Evolutionary conservation across 2,797 vertebrate genomes (phyloP).

Genomic region (Prionace glauca): DNA sequence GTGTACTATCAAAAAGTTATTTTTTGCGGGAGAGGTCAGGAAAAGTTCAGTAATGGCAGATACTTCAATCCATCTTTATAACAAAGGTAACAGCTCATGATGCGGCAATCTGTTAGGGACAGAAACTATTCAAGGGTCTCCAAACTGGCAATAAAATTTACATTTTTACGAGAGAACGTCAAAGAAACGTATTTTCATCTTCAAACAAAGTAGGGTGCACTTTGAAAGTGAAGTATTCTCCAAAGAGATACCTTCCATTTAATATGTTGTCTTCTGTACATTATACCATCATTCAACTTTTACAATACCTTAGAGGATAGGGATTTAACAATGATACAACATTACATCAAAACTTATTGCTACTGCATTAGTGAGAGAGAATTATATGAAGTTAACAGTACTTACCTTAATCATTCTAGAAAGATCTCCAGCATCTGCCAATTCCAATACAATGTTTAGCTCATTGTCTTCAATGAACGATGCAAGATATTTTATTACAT

Average conservation of each 20-base stretch:
- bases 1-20: not conserved
- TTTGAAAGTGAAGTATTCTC: not conserved
- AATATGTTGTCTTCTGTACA: not conserved
- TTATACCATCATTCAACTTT: not conserved
- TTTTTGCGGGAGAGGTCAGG: not conserved
- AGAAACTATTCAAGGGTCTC: not conserved
- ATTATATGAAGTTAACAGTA: not conserved
- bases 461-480: constrained; percentile 98
- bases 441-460: constrained; percentile 93
- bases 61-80: not conserved
- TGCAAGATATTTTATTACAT: constrained; percentile 96
- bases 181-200: not conserved
- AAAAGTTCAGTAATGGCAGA: not conserved
- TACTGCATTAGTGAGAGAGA: no score
- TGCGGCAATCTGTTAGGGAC: not conserved
- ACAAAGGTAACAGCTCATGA: not conserved
- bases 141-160: not conserved
- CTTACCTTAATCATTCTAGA: constrained; percentile 97
- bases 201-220: not conserved
- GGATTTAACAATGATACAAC: not conserved
- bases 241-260: not conserved
- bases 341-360: not conserved
- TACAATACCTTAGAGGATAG: not conserved
- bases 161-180: not conserved
- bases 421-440: constrained; percentile 92